Base-by-base conservation (phyloP, 53 echinoderm and acorn worm genomes). In the Hippasteria phrygiana region DNA sequence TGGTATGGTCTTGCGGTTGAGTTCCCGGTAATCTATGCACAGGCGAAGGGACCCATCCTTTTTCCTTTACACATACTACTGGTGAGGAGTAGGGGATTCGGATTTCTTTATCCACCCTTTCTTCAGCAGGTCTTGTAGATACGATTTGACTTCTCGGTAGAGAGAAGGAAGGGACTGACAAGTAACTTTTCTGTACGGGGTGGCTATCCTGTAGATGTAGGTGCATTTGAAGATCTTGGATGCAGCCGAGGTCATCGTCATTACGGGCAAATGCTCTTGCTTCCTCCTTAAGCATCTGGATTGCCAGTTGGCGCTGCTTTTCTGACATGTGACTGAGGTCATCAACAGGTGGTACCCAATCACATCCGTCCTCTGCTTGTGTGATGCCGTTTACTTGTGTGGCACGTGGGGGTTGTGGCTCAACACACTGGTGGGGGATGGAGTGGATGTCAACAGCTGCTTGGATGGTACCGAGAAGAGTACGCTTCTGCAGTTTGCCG, bases 71-170 rank as follows among this genome's bases (percentile, higher is more conserved):
- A n/a, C n/a, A n/a, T n/a, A n/a, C n/a, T n/a, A 62, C 32, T 89
- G 87, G 85, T 20, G 92, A 92, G 18, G 89, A 92, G 47, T 86
- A 74, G 81, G 38, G 0, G 88, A 88, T 28, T 80, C 72, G 6
- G 89, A 92, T 37, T 92, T 92, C 64, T 17, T 41, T 9, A 89
- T 89, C 93, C 93, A 92, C 1, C 87, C 87, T 16, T 36, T 55
- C 3, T 66, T 2, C 33, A 93, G 28, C 6, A 92, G 83, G 63
- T 93, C 93, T 2, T 71, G 12, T 5, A 93, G 48, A 32, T 93
- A 90, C 5, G 71, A 65, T 27, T 62, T 66, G 10, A 91, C 87
- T 37, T 94, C 89, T 22, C 76, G 53, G 62, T 91, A 94, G 1
- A 94, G 72, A 5, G 91, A 78, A 26, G 42, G 86, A 22, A n/a